Base-by-base conservation (phyloP, 1,140 invertebrate genomes). In the Drosophila virilis region DNA sequence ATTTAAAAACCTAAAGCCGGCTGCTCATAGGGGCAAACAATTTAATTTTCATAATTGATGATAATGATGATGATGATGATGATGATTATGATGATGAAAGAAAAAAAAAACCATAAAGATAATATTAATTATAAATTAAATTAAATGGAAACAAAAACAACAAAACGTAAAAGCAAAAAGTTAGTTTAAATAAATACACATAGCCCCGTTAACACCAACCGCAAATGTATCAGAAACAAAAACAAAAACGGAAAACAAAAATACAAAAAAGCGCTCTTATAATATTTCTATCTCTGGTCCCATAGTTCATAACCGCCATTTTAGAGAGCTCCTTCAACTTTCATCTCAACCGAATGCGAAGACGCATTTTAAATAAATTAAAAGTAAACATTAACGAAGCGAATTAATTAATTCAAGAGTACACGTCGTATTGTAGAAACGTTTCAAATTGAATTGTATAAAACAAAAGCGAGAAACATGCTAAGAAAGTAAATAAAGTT, bases 101-200 rank as follows among this genome's bases (percentile, higher is more conserved):
- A 61, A 57, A 77, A 57, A 32, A 58, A 43, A 64, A 78, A 77
- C 81, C 42, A 69, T 66, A 78, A 59, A 76, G 59, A 78, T 79
- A 84, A 91, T 80, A 91, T 75, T 75, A 82, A 84, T 77, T 82
- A 90, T 73, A 86, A 83, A 83, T 80, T 80, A 74, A 90, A 90
- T 69, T 70, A 77, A 69, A 74, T 57, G 57, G 58, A 67, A 74
- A 61, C 40, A 58, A 57, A 65, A 50, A 60, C 38, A 70, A 72
- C 58, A 70, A 74, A 72, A 58, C 32, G 64, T 69, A 74, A 90
- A 77, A 51, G 62, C 65, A 67, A 52, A 71, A 85, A 74, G 62
- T 77, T 82, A 88, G 77, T 76, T 79, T 57, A 65, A 62, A 76
- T 60, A 61, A 55, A 50, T 61, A 52, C 37, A 65, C 68, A 71